phyloP scores from a whole-genome alignment of 1,140 invertebrate species.

The Pogonognathellus flavescens region DNA sequence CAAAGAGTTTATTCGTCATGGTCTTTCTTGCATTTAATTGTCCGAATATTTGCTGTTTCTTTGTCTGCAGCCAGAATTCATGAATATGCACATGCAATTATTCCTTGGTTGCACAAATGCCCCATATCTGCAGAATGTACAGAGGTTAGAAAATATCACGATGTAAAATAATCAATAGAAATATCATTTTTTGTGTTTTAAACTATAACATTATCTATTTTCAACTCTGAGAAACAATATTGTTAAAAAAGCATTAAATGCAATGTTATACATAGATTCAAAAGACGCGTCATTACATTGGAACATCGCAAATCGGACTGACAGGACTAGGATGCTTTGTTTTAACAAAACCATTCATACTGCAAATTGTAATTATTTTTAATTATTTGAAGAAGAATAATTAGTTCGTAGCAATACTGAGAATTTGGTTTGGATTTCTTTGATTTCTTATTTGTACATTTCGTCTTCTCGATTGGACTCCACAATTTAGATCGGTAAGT shows the following conservation, averaged over 20 bases:
- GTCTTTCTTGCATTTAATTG: conserved; percentile 48
- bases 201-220: too few relatives aligned
- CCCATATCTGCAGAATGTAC: conserved; percentile 38
- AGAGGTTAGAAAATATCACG: too few relatives aligned
- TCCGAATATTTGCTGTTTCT: conserved; percentile 1
- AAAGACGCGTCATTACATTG: conserved; percentile 48
- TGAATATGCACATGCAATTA: conserved; percentile 10
- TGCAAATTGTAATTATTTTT: conserved; percentile 14
- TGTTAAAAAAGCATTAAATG: too few relatives aligned
- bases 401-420: too few relatives aligned
- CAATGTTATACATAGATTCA: conserved; percentile 43
- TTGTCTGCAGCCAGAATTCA: conserved; percentile 7
- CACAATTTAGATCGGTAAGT: too few relatives aligned
- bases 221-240: too few relatives aligned
- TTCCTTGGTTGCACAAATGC: conserved; percentile 51
- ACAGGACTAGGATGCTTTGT: conserved; percentile 60
- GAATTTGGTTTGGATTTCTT: too few relatives aligned
- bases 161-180: background rate
- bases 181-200: background rate
- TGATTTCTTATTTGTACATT: too few relatives aligned
- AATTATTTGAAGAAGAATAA: too few relatives aligned
- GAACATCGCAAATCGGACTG: conserved; percentile 35
- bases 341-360: conserved; percentile 56
- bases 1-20: conserved; percentile 36
- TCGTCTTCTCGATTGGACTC: too few relatives aligned